Evolutionary conservation across 2,113 vertebrate genomes (phyloP).

Genomic region (Athene cunicularia): DNA sequence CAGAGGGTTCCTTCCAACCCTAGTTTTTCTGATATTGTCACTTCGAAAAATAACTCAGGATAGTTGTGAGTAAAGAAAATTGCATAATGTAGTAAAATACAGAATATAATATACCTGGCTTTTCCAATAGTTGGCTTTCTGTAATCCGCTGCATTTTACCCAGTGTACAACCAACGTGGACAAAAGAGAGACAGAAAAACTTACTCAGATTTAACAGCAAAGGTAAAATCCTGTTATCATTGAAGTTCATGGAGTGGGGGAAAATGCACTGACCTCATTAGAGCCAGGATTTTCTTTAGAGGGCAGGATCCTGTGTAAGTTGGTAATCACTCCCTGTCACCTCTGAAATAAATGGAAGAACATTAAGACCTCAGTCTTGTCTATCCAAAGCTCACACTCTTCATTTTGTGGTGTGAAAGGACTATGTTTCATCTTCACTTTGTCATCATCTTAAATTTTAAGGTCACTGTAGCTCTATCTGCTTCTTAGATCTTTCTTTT

Average conservation of each 20-base stretch:
- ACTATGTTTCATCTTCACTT: neutral
- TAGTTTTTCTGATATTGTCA: neutral
- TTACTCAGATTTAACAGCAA: neutral
- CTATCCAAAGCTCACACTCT: neutral
- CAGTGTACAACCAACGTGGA: neutral
- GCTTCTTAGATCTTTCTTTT: neutral
- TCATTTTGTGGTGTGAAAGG: neutral
- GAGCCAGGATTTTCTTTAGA: neutral
- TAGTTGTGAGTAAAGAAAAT: neutral
- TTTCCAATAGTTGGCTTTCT: neutral
- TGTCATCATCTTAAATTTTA: neutral
- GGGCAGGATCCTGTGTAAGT: neutral
- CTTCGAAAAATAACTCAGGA: neutral
- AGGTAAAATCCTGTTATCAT: neutral
- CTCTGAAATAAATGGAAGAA: constrained; percentile 11
- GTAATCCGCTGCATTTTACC: neutral
- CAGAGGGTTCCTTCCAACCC: neutral
- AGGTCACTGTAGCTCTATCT: neutral
- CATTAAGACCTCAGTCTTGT: neutral
- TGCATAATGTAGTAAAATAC: neutral
- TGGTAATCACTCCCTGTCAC: neutral
- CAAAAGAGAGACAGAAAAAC: neutral
- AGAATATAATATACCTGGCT: neutral
- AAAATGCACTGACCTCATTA: constrained; percentile 16
- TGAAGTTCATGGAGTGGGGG: neutral